phyloP scores from a whole-genome alignment of 53 echinoderm and acorn worm genomes.

The Echinarachnius parma region DNA sequence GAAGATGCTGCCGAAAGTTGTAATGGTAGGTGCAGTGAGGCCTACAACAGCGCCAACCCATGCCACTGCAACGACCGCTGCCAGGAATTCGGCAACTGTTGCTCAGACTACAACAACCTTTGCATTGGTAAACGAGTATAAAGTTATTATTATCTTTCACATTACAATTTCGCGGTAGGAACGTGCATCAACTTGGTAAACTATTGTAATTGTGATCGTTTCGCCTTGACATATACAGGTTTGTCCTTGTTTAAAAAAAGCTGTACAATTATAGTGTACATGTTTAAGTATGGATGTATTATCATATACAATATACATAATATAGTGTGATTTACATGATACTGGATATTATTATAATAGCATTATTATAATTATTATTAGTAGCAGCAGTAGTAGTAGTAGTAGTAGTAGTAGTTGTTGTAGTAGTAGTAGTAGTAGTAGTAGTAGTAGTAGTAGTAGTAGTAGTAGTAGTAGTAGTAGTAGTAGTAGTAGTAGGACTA shows the following conservation, averaged over 20 bases:
- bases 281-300: no score
- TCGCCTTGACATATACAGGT: no score
- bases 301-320: no score
- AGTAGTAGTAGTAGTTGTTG: conserved; percentile 15
- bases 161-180: no score
- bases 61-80: conserved; percentile 48
- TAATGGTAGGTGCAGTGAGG: conserved; percentile 3
- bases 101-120: conserved; percentile 1
- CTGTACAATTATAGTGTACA: no score
- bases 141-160: no score
- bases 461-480: conserved; percentile 22
- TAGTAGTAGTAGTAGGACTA: conserved; percentile 10
- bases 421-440: conserved; percentile 26
- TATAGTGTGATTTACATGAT: no score
- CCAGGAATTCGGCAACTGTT: conserved; percentile 23
- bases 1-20: conserved; percentile 10
- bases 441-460: conserved; percentile 22
- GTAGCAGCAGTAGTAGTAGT: conserved; percentile 1
- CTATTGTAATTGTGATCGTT: no score
- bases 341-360: no score
- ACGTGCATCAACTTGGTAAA: no score
- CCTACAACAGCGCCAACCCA: neutral
- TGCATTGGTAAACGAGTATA: no score
- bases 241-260: no score
- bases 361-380: neutral